Evolutionary conservation across 53 echinoderm and acorn worm genomes (phyloP).

Genomic region (Temnopleurus reevesii): DNA sequence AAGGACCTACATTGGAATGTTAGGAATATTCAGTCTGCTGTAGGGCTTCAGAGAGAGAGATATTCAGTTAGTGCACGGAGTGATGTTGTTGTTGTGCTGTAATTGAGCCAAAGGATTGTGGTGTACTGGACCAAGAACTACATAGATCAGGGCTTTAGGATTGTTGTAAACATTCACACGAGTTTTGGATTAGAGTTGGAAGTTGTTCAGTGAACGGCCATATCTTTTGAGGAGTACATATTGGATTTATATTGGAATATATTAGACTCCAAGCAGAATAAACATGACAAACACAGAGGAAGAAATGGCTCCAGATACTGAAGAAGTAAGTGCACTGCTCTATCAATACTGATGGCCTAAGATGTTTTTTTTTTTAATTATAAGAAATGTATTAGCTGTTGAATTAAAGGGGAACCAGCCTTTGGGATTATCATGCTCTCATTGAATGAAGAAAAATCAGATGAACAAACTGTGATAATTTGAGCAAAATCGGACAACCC

Average conservation of each 20-base stretch:
- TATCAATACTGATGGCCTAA: background rate
- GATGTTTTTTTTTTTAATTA: background rate
- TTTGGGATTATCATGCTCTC: too few species aligned
- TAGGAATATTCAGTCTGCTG: constrained; percentile 3
- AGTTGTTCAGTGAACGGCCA: background rate
- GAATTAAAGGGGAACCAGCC: too few species aligned
- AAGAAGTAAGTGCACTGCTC: background rate
- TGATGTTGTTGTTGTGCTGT: background rate
- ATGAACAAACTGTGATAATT: too few species aligned
- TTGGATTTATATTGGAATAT: background rate
- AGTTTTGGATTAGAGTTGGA: background rate
- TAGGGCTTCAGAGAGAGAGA: constrained; percentile 17
- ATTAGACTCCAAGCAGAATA: background rate
- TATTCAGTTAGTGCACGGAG: background rate
- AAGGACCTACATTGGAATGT: constrained; percentile 10
- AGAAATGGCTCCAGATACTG: background rate
- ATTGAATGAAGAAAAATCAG: too few species aligned
- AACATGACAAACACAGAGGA: constrained; percentile 1
- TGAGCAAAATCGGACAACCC: too few species aligned
- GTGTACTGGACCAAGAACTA: too few species aligned
- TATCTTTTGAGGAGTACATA: background rate
- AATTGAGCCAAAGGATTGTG: background rate
- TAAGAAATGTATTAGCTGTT: too few species aligned
- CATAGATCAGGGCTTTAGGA: background rate
- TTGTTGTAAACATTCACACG: background rate